Percentiles rank a stretch among this genome's conserved stretches.
These are phyloP conservation scores for Rhogogaster chlorosoma DNA, from an alignment of 2,888 invertebrate genomes.

Conservation along the genomic window DNA sequence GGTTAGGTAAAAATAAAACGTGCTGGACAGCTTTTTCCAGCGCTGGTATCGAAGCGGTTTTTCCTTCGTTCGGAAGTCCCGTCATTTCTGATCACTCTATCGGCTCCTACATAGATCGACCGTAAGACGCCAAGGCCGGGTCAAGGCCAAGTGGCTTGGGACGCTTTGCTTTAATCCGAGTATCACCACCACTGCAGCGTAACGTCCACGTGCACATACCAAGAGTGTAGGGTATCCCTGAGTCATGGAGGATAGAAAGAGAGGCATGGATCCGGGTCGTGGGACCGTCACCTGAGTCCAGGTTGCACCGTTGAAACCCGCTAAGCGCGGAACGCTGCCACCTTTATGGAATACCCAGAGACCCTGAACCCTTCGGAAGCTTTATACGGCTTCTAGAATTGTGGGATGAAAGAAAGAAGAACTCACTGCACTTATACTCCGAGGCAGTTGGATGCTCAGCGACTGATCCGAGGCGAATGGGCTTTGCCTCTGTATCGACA, in stretches of 20 bases:
- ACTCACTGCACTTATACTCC: neutral
- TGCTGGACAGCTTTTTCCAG: neutral
- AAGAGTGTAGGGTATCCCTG: neutral
- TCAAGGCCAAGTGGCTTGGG: neutral
- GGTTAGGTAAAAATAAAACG: neutral
- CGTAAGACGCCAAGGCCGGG: neutral
- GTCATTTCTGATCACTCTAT: neutral
- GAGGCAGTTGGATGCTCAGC: neutral
- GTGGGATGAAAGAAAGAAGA: neutral
- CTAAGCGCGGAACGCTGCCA: neutral
- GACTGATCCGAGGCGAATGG: neutral
- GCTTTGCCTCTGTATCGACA: neutral
- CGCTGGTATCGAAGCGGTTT: neutral
- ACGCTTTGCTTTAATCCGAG: constrained; percentile 7
- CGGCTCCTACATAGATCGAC: neutral
- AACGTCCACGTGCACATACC: neutral
- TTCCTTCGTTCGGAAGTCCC: neutral
- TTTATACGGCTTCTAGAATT: constrained; percentile 30
- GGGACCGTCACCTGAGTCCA: constrained; percentile 41
- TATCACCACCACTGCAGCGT: neutral
- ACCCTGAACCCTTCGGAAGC: constrained; percentile 17
- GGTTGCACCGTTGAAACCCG: constrained; percentile 22
- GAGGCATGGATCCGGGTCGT: constrained; percentile 27
- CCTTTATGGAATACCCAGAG: constrained; percentile 37
- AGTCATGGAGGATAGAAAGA: neutral